A percentile compares a stretch with the other conserved stretches of the same genome.
These are phyloP conservation scores for Blennius ocellaris DNA, from an alignment of 2,113 vertebrate species.

Conservation along the genomic window DNA sequence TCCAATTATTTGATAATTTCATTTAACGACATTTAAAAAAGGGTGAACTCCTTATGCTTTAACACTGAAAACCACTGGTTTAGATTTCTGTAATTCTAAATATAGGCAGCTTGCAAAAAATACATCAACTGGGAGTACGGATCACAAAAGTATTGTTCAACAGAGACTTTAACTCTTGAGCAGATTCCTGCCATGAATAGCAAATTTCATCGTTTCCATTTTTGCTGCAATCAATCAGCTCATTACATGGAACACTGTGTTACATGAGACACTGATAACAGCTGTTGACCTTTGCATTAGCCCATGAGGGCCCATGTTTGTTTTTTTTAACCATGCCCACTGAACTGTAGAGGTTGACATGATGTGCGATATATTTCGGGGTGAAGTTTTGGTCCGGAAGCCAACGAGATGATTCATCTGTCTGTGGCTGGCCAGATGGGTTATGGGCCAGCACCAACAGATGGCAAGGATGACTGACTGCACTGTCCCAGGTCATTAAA, in stretches of 20 bases:
- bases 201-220: too few species aligned
- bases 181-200: too few species aligned
- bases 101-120: too few species aligned
- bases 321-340: slow-evolving; percentile 7
- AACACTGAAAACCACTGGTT: too few species aligned
- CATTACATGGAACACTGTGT: not conserved
- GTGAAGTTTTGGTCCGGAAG: slow-evolving; percentile 57
- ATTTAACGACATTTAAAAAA: too few species aligned
- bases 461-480: slow-evolving; percentile 71
- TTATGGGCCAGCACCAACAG: slow-evolving; percentile 66
- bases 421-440: slow-evolving; percentile 69
- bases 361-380: slow-evolving; percentile 39
- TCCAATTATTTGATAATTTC: too few species aligned
- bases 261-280: slow-evolving; percentile 28
- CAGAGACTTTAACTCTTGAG: too few species aligned
- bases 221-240: slow-evolving; percentile 2
- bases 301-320: not conserved
- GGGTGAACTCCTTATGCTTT: too few species aligned
- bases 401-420: slow-evolving; percentile 70
- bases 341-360: slow-evolving; percentile 52
- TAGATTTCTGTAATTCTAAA: too few species aligned
- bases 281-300: slow-evolving; percentile 51
- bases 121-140: too few species aligned
- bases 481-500: slow-evolving; percentile 63
- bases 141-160: too few species aligned